Evolutionary conservation across 92 coral and sea anemone genomes (phyloP), one percentile per base, ranked within the genome.

Genomic region (Zoanthus sociatus): DNA sequence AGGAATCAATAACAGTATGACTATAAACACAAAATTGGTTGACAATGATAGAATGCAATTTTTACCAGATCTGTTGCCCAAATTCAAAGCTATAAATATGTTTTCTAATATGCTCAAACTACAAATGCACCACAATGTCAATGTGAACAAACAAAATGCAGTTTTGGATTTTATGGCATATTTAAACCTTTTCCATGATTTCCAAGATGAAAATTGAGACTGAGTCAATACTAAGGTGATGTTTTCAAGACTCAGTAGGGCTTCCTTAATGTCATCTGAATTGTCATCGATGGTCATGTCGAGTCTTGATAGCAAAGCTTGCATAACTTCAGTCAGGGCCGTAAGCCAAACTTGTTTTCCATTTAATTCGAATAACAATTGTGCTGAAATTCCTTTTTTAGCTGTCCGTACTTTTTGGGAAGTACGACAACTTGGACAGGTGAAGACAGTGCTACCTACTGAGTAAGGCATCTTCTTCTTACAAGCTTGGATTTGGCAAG

Each of bases 291-390:
- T 86, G 82, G 73, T 46, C 63, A 76, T 48, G 76, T 77, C 70
- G 82, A 66, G 81, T 66, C 46, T 86, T 66, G 37, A 44, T 18
- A 86, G 89, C 58, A 86, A 66, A 77, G 84, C 63, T 76, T 86
- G 75, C 89, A 86, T 76, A 69, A 77, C 89, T 73, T 77, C 89
- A 75, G 89, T 89, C 26, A 89, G 74, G 60, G 92, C 92, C 15
- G 91, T 89, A 83, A 89, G 84, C 89, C 92, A 89, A 45, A 64
- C 70, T 83, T 89, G 83, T 74, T 83, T 84, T 44, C 92, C 84
- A 76, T 89, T 64, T 33, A 88, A 56, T 21, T 89, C 55, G 66
- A 78, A 56, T 54, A 69, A 90, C 63, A 86, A 42, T 66, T 60
- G 18, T 56, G 87, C 90, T 61, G 92, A 86, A 30, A 90, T 90